Evolutionary conservation across 2,888 invertebrate genomes (phyloP).

Genomic region (Drosophila rubida): DNA sequence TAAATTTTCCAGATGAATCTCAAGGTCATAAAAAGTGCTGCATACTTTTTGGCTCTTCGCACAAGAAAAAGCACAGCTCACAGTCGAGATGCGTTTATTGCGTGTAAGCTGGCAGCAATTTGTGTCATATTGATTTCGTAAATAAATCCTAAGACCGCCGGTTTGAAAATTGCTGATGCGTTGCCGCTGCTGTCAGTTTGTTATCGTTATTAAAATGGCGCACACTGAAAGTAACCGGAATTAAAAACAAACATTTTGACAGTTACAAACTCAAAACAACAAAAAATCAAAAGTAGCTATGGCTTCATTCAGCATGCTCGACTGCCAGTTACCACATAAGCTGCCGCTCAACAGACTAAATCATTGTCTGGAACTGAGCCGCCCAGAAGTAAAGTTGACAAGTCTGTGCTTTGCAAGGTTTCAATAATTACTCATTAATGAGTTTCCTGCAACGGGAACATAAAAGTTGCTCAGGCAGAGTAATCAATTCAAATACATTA

Average conservation of each 20-base stretch:
- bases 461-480: not conserved
- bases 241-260: constrained; percentile 74
- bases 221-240: constrained; percentile 59
- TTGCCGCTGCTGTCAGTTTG: constrained; percentile 25
- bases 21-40: not conserved
- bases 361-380: not conserved
- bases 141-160: constrained; percentile 16
- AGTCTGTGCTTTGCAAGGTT: not conserved
- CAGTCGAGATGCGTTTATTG: not conserved
- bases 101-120: constrained; percentile 7
- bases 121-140: constrained; percentile 19
- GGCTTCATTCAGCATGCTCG: not conserved
- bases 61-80: not conserved
- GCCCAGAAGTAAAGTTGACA: not conserved
- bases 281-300: constrained; percentile 9
- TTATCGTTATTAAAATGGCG: constrained; percentile 60
- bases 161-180: constrained; percentile 19
- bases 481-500: constrained; percentile 3
- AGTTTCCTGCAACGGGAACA: not conserved
- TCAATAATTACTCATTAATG: not conserved
- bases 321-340: constrained; percentile 9
- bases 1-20: not conserved
- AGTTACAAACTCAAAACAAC: constrained; percentile 26
- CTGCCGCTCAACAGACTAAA: not conserved
- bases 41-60: not conserved